Percentiles rank a stretch among this genome's conserved stretches.
phyloP scores from a whole-genome alignment of 2,797 vertebrate species.

The Monodelphis domestica region DNA sequence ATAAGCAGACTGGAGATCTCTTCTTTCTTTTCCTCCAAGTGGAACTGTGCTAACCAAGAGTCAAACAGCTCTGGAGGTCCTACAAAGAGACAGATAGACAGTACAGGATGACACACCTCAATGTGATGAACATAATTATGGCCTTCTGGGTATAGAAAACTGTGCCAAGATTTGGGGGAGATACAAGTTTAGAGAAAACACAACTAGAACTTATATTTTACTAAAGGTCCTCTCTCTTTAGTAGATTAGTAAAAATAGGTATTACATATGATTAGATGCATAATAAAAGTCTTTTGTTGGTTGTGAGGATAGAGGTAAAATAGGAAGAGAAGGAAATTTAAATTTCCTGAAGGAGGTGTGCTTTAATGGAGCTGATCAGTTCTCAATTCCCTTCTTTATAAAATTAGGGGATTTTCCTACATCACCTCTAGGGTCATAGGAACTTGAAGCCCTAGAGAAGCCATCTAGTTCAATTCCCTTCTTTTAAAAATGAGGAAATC shows the following conservation, averaged over 20 bases:
- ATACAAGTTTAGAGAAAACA: neutral
- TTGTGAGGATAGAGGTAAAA: neutral
- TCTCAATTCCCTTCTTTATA: neutral
- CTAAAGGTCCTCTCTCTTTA: neutral
- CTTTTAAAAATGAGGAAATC: neutral
- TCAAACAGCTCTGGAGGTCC: slow-evolving; percentile 94
- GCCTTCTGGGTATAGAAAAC: slow-evolving; percentile 46
- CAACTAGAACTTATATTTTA: neutral
- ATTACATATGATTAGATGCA: neutral
- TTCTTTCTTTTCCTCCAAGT: slow-evolving; percentile 93
- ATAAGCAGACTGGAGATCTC: slow-evolving; percentile 95
- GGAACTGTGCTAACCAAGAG: slow-evolving; percentile 92
- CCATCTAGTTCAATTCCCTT: neutral
- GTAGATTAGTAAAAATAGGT: neutral
- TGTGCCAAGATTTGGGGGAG: neutral
- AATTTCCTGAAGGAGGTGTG: neutral
- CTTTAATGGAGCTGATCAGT: neutral
- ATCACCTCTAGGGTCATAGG: neutral
- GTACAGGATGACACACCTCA: neutral
- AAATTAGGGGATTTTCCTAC: neutral
- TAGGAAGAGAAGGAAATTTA: neutral
- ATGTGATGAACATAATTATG: neutral
- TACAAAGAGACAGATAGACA: slow-evolving; percentile 74
- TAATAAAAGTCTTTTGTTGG: neutral
- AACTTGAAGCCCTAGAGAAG: neutral